These are phyloP conservation scores for Oncorhynchus masou DNA, from an alignment of 2,113 vertebrate species.

Conservation along the genomic window DNA sequence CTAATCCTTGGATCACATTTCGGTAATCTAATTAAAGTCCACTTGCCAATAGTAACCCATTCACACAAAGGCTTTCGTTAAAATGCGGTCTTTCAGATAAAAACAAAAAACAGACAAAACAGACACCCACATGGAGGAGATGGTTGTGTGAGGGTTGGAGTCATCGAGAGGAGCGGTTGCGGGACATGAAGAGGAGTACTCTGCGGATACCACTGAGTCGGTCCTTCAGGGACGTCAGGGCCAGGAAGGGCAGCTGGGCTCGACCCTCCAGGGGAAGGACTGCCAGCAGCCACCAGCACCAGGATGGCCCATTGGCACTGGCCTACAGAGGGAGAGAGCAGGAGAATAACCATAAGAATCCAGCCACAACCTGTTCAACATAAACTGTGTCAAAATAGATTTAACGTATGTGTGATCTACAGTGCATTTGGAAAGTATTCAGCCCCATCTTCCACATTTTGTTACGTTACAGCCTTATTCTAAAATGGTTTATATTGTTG, in stretches of 20 bases:
- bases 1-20: background rate
- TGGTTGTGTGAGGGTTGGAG: background rate
- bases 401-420: too few species aligned
- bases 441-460: too few species aligned
- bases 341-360: background rate
- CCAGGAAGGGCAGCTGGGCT: slow-evolving; percentile 86
- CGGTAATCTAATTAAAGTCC: too few species aligned
- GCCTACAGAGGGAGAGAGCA: slow-evolving; percentile 63
- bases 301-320: slow-evolving; percentile 83
- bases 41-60: too few species aligned
- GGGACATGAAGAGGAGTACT: slow-evolving; percentile 84
- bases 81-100: background rate
- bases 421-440: too few species aligned
- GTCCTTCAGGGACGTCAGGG: slow-evolving; percentile 86
- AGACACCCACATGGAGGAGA: background rate
- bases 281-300: slow-evolving; percentile 92
- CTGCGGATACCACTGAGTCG: slow-evolving; percentile 83
- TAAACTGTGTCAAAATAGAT: too few species aligned
- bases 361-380: background rate
- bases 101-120: background rate
- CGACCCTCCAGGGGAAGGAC: slow-evolving; percentile 85
- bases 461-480: too few species aligned
- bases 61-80: too few species aligned
- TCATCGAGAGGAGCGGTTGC: slow-evolving; percentile 80
- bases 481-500: too few species aligned